These are phyloP conservation scores for Phylloscopus collybita DNA, from an alignment of 2,797 vertebrate genomes.

Conservation along the genomic window DNA sequence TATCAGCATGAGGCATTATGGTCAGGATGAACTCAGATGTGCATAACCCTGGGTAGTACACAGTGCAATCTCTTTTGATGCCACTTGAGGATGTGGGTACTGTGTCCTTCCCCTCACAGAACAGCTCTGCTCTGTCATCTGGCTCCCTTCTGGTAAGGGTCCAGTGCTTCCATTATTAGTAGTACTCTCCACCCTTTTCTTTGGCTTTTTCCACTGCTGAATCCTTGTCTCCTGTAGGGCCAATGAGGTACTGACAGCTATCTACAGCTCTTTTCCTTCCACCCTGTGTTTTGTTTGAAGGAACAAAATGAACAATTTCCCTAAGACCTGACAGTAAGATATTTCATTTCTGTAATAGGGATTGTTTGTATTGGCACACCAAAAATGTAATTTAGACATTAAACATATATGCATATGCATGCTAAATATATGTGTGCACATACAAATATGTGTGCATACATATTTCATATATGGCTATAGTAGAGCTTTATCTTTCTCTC, in stretches of 20 bases:
- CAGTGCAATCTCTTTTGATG: background rate
- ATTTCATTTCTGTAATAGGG: background rate
- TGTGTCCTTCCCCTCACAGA: background rate
- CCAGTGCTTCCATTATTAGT: background rate
- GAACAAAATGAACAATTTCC: background rate
- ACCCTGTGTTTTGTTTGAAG: background rate
- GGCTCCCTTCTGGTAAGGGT: background rate
- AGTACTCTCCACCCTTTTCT: background rate
- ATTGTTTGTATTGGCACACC: background rate
- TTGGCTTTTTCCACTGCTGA: background rate
- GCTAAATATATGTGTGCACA: background rate
- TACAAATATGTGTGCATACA: background rate
- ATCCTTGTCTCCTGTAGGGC: background rate
- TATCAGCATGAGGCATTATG: background rate
- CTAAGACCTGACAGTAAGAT: background rate
- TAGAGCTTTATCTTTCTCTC: background rate
- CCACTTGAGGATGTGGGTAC: background rate
- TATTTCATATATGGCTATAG: background rate
- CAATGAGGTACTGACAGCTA: background rate
- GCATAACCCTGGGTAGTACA: background rate
- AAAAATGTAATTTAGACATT: background rate
- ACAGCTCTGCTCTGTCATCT: background rate
- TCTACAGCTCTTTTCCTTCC: background rate
- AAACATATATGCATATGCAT: background rate
- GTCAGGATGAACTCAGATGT: background rate